A percentile compares a stretch with the other conserved stretches of the same genome.
Evolutionary conservation across 1,140 invertebrate genomes (phyloP).

Genomic region (Pogonomyrmex californicus): DNA sequence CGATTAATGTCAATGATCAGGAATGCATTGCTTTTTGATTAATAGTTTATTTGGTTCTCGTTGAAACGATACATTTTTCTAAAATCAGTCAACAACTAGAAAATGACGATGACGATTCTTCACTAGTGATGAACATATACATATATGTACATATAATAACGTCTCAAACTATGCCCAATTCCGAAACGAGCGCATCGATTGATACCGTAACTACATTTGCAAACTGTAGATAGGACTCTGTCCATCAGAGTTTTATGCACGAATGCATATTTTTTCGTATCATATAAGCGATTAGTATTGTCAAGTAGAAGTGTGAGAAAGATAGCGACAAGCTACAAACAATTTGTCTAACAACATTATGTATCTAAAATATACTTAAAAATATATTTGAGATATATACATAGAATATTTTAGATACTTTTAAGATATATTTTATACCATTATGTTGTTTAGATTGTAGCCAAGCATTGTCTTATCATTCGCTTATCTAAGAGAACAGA

Average conservation of each 20-base stretch:
- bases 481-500: conserved; percentile 1
- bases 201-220: background rate
- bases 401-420: background rate
- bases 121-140: conserved; percentile 63
- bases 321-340: background rate
- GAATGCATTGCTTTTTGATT: conserved; percentile 16
- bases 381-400: background rate
- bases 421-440: conserved; percentile 2
- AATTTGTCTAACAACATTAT: background rate
- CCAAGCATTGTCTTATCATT: background rate
- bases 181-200: conserved; percentile 54
- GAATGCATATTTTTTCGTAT: background rate
- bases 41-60: conserved; percentile 64
- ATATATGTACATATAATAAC: conserved; percentile 70
- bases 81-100: conserved; percentile 65
- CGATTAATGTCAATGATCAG: background rate
- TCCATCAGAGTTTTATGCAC: conserved; percentile 15
- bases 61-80: conserved; percentile 57
- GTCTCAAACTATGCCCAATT: conserved; percentile 56
- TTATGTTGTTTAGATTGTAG: background rate
- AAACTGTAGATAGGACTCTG: background rate
- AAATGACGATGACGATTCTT: conserved; percentile 26
- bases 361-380: background rate
- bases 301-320: background rate
- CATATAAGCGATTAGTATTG: conserved; percentile 14